Evolutionary conservation across 2,797 vertebrate species (phyloP).

Genomic region (Acrossocheilus wenchowensis): DNA sequence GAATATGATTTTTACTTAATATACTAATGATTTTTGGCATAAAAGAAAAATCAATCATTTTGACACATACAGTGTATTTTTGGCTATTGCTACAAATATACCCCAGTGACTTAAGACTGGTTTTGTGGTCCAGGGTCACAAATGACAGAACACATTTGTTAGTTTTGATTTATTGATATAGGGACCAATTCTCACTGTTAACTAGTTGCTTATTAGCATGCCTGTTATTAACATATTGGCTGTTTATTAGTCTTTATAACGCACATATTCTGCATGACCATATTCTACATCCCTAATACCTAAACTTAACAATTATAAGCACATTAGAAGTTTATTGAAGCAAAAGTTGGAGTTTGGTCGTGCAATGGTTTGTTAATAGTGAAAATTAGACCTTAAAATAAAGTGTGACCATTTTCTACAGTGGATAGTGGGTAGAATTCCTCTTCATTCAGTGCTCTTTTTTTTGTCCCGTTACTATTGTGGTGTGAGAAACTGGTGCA

Average conservation of each 20-base stretch:
- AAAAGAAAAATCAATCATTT: too few species aligned
- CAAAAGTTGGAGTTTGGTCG: neutral
- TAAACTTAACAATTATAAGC: neutral
- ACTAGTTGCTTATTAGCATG: neutral
- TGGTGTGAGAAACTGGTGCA: neutral
- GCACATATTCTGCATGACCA: neutral
- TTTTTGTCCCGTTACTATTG: neutral
- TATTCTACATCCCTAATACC: neutral
- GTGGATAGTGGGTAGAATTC: too few species aligned
- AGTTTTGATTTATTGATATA: neutral
- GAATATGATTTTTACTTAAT: too few species aligned
- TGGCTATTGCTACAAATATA: too few species aligned
- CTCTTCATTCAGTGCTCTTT: too few species aligned
- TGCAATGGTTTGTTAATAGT: neutral
- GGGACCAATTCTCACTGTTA: neutral
- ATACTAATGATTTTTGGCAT: too few species aligned
- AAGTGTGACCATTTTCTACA: too few species aligned
- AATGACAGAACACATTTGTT: neutral
- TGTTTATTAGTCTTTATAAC: neutral
- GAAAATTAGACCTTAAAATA: too few species aligned
- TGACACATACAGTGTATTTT: too few species aligned
- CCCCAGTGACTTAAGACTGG: too few species aligned
- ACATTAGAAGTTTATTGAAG: neutral
- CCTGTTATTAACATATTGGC: neutral
- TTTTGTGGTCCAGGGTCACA: too few species aligned